Evolutionary conservation across 2,797 vertebrate species (phyloP).

Genomic region (Orientallactaga sibirica): DNA sequence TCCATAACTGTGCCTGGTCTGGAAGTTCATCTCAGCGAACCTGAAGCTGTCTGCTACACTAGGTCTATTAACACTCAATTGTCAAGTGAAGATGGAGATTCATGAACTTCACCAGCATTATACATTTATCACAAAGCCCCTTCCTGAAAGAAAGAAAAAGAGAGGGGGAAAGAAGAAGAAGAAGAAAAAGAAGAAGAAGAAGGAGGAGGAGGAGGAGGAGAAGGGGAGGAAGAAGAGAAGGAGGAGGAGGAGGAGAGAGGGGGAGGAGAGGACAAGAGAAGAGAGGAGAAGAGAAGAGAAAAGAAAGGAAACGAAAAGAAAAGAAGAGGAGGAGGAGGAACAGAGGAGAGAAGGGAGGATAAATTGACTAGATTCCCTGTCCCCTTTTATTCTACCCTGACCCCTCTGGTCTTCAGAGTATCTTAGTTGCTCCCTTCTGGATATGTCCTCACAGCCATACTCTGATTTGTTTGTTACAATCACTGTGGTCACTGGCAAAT

Average conservation of each 20-base stretch:
- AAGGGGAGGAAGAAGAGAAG: not conserved
- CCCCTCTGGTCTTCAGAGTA: rapidly evolving
- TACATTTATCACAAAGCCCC: not conserved
- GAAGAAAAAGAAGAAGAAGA: no score
- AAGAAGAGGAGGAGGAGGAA: no score
- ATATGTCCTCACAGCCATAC: not conserved
- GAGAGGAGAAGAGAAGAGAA: no score
- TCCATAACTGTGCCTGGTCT: no score
- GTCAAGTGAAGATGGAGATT: not conserved
- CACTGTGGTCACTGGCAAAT: not conserved
- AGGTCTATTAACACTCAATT: not conserved
- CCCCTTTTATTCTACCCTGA: not conserved
- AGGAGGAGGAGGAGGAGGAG: no score
- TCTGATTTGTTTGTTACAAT: not conserved
- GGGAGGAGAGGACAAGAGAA: no score
- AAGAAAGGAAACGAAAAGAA: no score
- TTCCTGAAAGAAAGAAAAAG: not conserved
- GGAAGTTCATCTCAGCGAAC: no score
- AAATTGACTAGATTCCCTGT: not conserved
- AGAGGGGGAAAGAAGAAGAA: not conserved
- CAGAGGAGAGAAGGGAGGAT: no score
- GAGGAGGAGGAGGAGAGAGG: no score
- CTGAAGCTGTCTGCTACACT: no score
- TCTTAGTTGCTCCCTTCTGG: not conserved
- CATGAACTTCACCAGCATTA: not conserved